Base-by-base conservation (phyloP, 2,888 invertebrate genomes). In the Nebria salina region DNA sequence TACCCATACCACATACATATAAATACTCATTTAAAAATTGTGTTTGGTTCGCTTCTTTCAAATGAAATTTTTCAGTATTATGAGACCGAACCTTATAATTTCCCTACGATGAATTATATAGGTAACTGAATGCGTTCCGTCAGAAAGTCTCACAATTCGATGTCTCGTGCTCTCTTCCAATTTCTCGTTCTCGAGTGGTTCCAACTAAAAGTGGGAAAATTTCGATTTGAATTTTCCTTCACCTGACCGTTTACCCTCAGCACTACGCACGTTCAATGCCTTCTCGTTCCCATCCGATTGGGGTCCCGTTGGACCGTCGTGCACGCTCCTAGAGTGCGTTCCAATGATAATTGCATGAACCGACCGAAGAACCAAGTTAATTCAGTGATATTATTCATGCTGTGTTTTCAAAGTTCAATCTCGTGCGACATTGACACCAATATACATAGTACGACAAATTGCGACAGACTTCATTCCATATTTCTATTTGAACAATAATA, bases 301-400 rank as follows among this genome's bases (percentile, higher is more conserved):
- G 54, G 8, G 54, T 54, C 54, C 54, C 54, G 54, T 54, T 54
- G 54, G 54, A 54, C 54, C 54, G 54, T 54, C 54, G 54, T 13
- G 54, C 7, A 54, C 54, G 54, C 54, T 54, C 54, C 54, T 54
- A 54, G 11, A 54, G 54, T 54, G 54, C 54, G 54, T 70, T 70
- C 70, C 26, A 70, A 70, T 70, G 70, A 70, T 70, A 34, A 70
- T 70, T 70, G 70, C 70, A 70, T 70, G 54, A 54, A 54, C 54
- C 54, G 54, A 54, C 54, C 54, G 54, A 54, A 54, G 54, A 54
- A 54, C 54, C 54, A 54, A 54, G 54, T 54, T 54, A 54, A 54
- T 54, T 54, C 8, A 5, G 54, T 54, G 54, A 54, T 54, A 54
- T 54, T 54, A 54, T 54, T 54, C 54, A 54, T 54, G 54, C 54